Evolutionary conservation across 1,140 invertebrate species (phyloP), one percentile per base, ranked within the genome.

Genomic region (Drosophila punjabiensis): DNA sequence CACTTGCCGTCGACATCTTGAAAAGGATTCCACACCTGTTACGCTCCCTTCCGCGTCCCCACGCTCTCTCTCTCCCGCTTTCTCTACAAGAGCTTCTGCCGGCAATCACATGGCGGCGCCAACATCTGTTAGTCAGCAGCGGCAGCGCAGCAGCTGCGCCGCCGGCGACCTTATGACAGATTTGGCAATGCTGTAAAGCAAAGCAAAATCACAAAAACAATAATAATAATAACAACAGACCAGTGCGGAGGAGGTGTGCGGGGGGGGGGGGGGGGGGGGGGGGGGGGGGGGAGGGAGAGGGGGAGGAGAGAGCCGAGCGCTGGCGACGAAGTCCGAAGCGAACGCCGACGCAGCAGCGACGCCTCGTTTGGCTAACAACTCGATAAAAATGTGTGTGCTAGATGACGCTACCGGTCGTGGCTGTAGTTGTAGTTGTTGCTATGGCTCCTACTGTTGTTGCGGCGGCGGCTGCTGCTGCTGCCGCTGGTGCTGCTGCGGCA

Each of bases 311-410:
- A 56, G 53, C 53, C 33, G 53, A 56, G 14, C 33, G 33, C 53
- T 24, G 53, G 53, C 43, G 48, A 55, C 16, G 48, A 59, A 62
- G 59, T 16, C 35, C 68, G 68, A 80, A 65, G 61, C 39, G 33
- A 55, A 52, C 75, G 64, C 75, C 76, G 76, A 69, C 62, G 55
- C 75, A 37, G 47, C 79, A 43, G 78, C 79, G 71, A 64, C 82
- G 75, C 69, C 82, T 86, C 82, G 83, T 87, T 87, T 67, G 79
- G 56, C 41, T 39, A 58, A 58, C 63, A 86, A 74, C 86, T 76
- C 85, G 86, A 90, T 89, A 85, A 88, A 88, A 85, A 39, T 71
- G 70, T 89, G 86, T 90, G 82, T 79, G 85, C 81, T 85, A 88
- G 85, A 89, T 87, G 84, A 88, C 86, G 85, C 79, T 59, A 78